Evolutionary conservation across 2,888 invertebrate genomes (phyloP), one percentile per base, ranked within the genome.

Genomic region (Andrena dorsata): DNA sequence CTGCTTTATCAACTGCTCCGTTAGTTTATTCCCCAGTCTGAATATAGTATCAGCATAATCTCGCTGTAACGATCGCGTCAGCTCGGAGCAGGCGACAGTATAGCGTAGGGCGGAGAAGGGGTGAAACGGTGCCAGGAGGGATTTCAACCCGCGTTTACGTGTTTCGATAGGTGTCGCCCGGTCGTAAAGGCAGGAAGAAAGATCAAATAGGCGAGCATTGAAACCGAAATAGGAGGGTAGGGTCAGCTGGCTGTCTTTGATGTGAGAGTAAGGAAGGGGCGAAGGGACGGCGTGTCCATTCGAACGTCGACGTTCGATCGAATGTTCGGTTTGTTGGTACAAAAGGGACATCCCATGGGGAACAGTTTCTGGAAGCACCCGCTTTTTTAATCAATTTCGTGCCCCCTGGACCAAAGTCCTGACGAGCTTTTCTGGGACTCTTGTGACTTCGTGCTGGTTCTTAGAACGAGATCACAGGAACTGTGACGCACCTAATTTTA

Each of bases 71-170:
- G 76, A 72, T 58, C 35, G 49, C 60, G 70, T 74, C 10, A 64
- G 70, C 23, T 35, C 30, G 65, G 30, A 10, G 28, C 26, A 13
- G 13, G 20, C 2, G 7, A 23, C 16, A 26, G 23, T 16, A 7
- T 2, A 23, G 5, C 65, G 4, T 23, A 8, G n/a, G n/a, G 23
- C 20, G n/a, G 32, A 23, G 47, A 75, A 41, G 53, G 47, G 49
- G 49, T 30, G n/a, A 41, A 41, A 41, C 20, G 69, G 56, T 56
- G 60, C 35, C 74, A n/a, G 53, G 28, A 82, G 82, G 80, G 84
- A 85, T 78, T 85, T 83, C 79, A 86, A 89, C 82, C 86, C 80
- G 82, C 85, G 90, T 91, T 91, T 91, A 90, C 91, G 90, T 91
- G 90, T 90, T 88, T 89, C 87, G 87, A 75, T 88, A 86, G 83